Evolutionary conservation across 1,140 invertebrate species (phyloP).

Genomic region (Aethina tumida): DNA sequence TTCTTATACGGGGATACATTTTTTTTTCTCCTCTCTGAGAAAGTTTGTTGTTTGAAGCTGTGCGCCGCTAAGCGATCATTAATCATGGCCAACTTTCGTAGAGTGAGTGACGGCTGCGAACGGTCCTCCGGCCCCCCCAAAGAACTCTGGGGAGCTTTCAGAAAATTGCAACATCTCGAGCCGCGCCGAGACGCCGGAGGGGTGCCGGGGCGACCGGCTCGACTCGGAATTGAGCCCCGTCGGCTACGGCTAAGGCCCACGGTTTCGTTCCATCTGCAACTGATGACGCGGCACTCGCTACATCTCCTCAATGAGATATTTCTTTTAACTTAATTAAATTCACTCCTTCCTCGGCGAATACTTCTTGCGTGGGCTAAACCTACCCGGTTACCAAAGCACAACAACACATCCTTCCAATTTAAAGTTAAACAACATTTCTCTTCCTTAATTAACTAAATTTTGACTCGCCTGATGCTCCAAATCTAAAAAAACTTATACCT

Average conservation of each 20-base stretch:
- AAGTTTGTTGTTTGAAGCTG: constrained; percentile 56
- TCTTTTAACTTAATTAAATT: constrained; percentile 30
- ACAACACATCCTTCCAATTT: no score
- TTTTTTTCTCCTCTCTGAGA: constrained; percentile 44
- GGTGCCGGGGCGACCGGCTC: constrained; percentile 5
- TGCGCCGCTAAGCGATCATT: constrained; percentile 44
- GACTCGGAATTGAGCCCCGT: constrained; percentile 18
- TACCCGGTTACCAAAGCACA: no score
- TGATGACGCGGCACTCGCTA: constrained; percentile 25
- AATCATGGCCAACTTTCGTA: constrained; percentile 50
- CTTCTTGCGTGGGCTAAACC: no score
- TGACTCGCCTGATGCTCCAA: no score
- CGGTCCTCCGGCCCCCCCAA: constrained; percentile 18
- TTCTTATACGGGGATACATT: constrained; percentile 44
- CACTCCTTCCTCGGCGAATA: no score
- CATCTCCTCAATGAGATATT: constrained; percentile 22
- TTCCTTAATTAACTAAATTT: no score
- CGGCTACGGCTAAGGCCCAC: constrained; percentile 29
- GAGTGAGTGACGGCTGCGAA: constrained; percentile 47
- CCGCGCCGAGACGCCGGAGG: constrained; percentile 14
- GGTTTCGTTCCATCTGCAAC: constrained; percentile 20
- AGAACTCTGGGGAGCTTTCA: constrained; percentile 34
- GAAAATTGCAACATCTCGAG: constrained; percentile 35
- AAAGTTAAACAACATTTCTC: no score
- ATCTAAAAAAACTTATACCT: no score